Conservation (phyloP, 2,888 invertebrate species). For the Euplexia lucipara region DNA sequence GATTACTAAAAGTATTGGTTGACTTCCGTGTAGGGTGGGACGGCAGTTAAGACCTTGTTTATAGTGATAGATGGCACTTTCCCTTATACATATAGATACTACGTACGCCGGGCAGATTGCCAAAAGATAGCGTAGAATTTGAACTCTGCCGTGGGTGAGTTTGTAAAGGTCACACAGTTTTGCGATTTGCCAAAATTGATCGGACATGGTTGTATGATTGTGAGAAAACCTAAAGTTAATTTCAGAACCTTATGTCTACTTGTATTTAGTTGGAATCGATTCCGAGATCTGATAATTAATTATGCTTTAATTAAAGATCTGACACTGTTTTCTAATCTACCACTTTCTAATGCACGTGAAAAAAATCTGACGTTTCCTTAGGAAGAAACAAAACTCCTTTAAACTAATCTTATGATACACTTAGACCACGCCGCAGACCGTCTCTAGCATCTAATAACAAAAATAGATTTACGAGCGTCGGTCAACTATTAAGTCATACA, state of each 20-base stretch:
- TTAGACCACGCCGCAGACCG: slow-evolving; percentile 30
- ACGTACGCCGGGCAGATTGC: slow-evolving; percentile 40
- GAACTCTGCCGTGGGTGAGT: slow-evolving; percentile 35
- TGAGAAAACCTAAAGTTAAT: too few species aligned
- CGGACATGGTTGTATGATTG: background rate
- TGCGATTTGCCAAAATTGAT: slow-evolving; percentile 14
- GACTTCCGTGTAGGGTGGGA: slow-evolving; percentile 45
- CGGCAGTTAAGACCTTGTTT: slow-evolving; percentile 44
- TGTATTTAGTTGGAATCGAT: background rate
- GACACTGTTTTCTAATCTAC: slow-evolving; percentile 2
- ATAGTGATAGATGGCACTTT: slow-evolving; percentile 48
- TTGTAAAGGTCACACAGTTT: slow-evolving; percentile 37
- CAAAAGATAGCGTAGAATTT: slow-evolving; percentile 45
- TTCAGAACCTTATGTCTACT: too few species aligned
- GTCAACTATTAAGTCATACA: slow-evolving; percentile 53
- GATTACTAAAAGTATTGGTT: slow-evolving; percentile 41
- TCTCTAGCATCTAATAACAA: slow-evolving; percentile 28
- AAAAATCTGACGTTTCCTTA: background rate
- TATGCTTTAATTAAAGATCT: slow-evolving; percentile 13
- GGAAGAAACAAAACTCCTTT: slow-evolving; percentile 21
- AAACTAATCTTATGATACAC: slow-evolving; percentile 25
- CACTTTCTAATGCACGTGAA: background rate
- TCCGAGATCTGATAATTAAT: background rate
- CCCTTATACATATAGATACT: slow-evolving; percentile 10
- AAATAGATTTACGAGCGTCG: slow-evolving; percentile 55